phyloP scores from a whole-genome alignment of 2,797 vertebrate species.

The Limosa lapponica region DNA sequence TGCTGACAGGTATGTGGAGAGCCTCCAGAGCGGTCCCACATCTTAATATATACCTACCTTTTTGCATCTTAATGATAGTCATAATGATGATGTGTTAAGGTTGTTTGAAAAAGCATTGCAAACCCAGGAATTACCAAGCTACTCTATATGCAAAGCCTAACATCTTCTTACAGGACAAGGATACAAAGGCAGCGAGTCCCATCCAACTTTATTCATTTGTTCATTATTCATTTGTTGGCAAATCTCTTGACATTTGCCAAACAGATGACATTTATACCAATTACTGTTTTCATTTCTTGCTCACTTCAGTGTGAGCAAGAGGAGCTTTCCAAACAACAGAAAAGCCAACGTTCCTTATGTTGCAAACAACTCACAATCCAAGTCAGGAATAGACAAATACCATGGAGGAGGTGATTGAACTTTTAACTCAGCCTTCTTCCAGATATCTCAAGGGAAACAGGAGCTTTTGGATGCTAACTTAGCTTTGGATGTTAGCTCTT shows the following conservation, averaged over 20 bases:
- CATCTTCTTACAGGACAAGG: neutral
- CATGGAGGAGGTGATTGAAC: neutral
- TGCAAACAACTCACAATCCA: neutral
- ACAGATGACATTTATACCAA: constrained; percentile 43
- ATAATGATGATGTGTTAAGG: neutral
- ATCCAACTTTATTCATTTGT: neutral
- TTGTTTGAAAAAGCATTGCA: neutral
- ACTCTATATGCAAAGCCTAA: neutral
- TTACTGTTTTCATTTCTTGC: constrained; percentile 32
- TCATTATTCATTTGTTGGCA: neutral
- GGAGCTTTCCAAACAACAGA: neutral
- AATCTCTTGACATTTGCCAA: constrained; percentile 2
- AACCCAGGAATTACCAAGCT: neutral
- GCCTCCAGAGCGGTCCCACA: neutral
- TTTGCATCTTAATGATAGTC: neutral
- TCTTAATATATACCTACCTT: neutral
- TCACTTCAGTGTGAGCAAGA: neutral
- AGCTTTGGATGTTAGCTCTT: neutral
- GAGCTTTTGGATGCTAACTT: neutral
- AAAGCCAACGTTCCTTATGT: neutral
- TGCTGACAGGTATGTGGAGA: neutral
- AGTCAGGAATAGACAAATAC: neutral
- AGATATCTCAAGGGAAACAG: neutral
- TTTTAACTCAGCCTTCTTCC: neutral
- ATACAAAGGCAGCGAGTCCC: neutral